phyloP scores from a whole-genome alignment of 1,140 invertebrate species.

The Bombus vancouverensis region DNA sequence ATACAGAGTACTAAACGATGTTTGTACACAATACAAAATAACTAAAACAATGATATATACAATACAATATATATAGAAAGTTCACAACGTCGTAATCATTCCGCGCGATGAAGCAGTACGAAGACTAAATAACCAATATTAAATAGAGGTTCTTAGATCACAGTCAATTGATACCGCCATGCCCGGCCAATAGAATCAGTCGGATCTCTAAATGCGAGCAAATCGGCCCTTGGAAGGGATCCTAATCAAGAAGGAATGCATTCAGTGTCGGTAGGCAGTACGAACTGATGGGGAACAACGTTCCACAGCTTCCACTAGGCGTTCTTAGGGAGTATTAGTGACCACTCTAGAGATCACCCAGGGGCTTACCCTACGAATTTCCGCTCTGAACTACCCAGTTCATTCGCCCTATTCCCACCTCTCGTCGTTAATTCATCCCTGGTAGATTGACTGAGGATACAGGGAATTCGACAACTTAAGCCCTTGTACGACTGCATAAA shows the following conservation, averaged over 20 bases:
- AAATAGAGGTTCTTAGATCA: conserved; percentile 39
- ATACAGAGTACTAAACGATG: too few relatives aligned
- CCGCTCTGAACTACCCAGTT: conserved; percentile 63
- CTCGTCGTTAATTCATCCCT: conserved; percentile 67
- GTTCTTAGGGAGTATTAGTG: conserved; percentile 80
- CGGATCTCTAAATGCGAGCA: conserved; percentile 72
- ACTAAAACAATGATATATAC: too few relatives aligned
- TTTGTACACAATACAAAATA: too few relatives aligned
- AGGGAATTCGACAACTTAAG: conserved; percentile 68
- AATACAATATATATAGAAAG: background rate
- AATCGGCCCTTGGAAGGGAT: conserved; percentile 69
- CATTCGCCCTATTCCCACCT: conserved; percentile 65
- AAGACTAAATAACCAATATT: conserved; percentile 2
- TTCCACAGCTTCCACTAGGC: conserved; percentile 74
- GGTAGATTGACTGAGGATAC: conserved; percentile 69
- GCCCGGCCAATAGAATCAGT: conserved; percentile 44
- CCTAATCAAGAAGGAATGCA: conserved; percentile 79
- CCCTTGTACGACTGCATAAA: conserved; percentile 60
- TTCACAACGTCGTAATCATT: background rate
- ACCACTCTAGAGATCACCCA: conserved; percentile 79
- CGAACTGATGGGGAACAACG: conserved; percentile 68
- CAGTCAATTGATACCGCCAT: conserved; percentile 40
- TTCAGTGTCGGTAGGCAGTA: conserved; percentile 73
- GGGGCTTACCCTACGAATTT: conserved; percentile 75
- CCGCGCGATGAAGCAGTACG: background rate